Evolutionary conservation across 1,140 invertebrate genomes (phyloP).

Genomic region (Antheraea pernyi): DNA sequence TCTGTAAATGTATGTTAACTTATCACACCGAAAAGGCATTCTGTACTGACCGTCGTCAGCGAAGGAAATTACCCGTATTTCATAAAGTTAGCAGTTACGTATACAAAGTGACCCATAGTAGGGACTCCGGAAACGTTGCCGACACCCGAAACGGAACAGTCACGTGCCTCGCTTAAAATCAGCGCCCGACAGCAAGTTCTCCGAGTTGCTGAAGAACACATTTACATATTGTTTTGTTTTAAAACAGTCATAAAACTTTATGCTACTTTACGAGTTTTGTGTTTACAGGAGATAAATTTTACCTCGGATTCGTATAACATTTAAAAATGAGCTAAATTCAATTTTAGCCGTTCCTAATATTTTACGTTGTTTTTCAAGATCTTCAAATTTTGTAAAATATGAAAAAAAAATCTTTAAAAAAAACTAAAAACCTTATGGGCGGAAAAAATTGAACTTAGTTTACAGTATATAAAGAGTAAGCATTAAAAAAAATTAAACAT

Average conservation of each 20-base stretch:
- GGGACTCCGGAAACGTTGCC: not conserved
- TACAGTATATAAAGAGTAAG: no score
- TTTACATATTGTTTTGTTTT: conserved; percentile 3
- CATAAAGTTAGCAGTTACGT: not conserved
- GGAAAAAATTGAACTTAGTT: no score
- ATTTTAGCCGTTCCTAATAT: no score
- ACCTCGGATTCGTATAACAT: not conserved
- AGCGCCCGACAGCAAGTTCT: not conserved
- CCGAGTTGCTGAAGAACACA: not conserved
- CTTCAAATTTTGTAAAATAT: no score
- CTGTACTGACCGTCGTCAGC: no score
- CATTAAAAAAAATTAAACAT: no score
- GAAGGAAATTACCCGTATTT: not conserved
- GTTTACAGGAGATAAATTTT: not conserved
- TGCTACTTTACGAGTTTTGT: not conserved
- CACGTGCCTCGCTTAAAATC: not conserved
- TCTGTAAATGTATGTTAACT: no score
- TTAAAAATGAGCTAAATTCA: no score
- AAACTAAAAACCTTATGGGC: no score
- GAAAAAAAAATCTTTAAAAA: no score
- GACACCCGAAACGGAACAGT: conserved; percentile 1
- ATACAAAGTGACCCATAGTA: not conserved
- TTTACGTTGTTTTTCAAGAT: no score
- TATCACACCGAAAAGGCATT: no score
- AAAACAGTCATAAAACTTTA: conserved; percentile 3